Percentiles rank a stretch among this genome's conserved stretches.
These are phyloP conservation scores for Heterotilapia buettikoferi DNA, from an alignment of 2,113 vertebrate genomes.

Conservation along the genomic window DNA sequence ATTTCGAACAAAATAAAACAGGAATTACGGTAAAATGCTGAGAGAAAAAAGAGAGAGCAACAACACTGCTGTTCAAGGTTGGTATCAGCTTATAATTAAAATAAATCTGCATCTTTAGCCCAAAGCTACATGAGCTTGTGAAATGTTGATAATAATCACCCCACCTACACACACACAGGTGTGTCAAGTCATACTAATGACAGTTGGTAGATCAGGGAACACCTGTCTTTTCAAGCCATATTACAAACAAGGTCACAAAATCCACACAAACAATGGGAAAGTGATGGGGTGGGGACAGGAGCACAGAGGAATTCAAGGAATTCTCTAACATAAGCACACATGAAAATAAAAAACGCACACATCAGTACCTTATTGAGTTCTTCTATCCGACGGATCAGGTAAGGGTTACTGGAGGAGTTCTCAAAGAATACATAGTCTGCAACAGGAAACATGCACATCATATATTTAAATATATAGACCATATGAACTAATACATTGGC, in stretches of 20 bases:
- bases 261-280: background rate
- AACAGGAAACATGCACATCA: slow-evolving; percentile 45
- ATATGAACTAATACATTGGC: background rate
- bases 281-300: background rate
- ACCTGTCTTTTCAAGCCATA: slow-evolving; percentile 11
- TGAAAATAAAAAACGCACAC: background rate
- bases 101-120: background rate
- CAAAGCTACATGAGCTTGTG: background rate
- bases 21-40: background rate
- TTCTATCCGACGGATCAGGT: slow-evolving; percentile 97
- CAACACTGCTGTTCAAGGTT: background rate
- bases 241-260: background rate
- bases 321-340: slow-evolving; percentile 25
- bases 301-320: slow-evolving; percentile 31
- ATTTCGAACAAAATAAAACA: background rate
- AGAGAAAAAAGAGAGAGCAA: background rate
- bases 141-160: background rate
- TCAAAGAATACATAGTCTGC: slow-evolving; percentile 99
- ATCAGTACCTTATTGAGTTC: slow-evolving; percentile 95
- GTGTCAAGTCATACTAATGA: background rate
- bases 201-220: slow-evolving; percentile 5
- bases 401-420: slow-evolving; percentile 98
- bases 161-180: background rate
- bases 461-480: background rate
- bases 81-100: background rate